Evolutionary conservation across 2,888 invertebrate genomes (phyloP), one percentile per base, ranked within the genome.

Genomic region (Dasypogon diadema): DNA sequence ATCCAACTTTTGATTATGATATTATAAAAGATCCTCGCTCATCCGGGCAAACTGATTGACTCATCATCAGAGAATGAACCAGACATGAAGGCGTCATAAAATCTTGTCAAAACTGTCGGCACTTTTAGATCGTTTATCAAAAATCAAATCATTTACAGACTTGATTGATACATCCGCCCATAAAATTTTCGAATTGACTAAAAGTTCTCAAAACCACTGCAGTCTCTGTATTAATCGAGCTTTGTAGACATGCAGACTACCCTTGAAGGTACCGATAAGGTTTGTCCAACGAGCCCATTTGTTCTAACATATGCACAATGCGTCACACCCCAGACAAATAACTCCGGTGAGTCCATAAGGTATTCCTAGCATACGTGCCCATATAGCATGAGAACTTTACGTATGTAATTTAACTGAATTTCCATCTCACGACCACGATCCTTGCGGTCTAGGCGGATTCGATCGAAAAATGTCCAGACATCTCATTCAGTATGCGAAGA

Each of bases 381-480:
- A 65, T 65, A 46, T 10, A 16, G 65, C 65, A 12, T 65, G 65
- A 48, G 65, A 65, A 65, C 46, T 51, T 51, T 21, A 1, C 12
- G 21, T 16, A 1, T 21, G 21, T 16, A 3, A 51, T n/a, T 48
- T 14, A 1, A 21, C 18, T 12, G 6, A 21, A 51, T 21, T 51
- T 16, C 10, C 65, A 37, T 3, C 4, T 46, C 46, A 48, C n/a
- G 6, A 21, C 5, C 22, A 12, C 21, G 16, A 18, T 51, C 51
- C 51, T 48, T 63, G 34, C 63, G 16, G 34, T 63, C 22, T 21
- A 21, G 46, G 16, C 48, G 48, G 54, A 34, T 70, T 70, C 70
- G 34, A 54, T 54, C 70, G 70, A 70, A 70, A 70, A 70, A 51
- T 54, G 54, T 51, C 54, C 30, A 54, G 70, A 70, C 70, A 26